phyloP scores from a whole-genome alignment of 1,140 invertebrate species.

The Zaprionus vittiger region DNA sequence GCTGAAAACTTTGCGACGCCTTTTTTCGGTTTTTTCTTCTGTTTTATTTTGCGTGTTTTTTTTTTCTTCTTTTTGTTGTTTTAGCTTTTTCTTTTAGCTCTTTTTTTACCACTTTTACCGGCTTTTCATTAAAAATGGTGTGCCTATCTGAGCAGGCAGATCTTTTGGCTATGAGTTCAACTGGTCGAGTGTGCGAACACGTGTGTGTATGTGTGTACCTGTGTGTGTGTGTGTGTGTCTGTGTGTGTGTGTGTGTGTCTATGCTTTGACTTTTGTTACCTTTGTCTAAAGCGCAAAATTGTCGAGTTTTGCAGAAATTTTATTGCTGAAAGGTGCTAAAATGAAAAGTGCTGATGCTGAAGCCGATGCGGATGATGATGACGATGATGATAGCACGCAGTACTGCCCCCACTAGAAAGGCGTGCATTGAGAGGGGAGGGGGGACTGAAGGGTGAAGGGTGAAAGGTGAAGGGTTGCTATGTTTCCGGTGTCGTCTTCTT shows the following conservation, averaged over 20 bases:
- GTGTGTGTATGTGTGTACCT: constrained; percentile 24
- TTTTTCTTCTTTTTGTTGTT: constrained; percentile 16
- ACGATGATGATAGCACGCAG: constrained; percentile 9
- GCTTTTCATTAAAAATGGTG: constrained; percentile 77
- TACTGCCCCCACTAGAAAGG: background rate
- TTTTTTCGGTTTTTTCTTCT: constrained; percentile 33
- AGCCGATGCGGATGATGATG: constrained; percentile 12
- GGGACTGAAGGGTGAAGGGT: background rate
- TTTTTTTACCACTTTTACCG: constrained; percentile 16
- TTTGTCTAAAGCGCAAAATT: constrained; percentile 76
- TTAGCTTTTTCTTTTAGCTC: constrained; percentile 9
- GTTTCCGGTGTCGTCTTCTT: constrained; percentile 28
- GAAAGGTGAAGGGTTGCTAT: background rate
- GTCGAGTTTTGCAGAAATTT: constrained; percentile 79
- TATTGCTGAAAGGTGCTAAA: constrained; percentile 82
- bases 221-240: constrained; percentile 32
- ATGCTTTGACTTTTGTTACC: constrained; percentile 62
- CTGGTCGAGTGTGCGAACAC: constrained; percentile 23
- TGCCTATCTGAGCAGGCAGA: constrained; percentile 66
- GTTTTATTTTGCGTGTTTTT: constrained; percentile 9
- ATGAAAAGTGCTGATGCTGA: constrained; percentile 75
- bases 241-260: constrained; percentile 36
- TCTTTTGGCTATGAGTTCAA: constrained; percentile 64
- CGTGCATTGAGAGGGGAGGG: background rate
- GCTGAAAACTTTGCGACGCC: constrained; percentile 32